Conservation (phyloP, 2,113 vertebrate species). For the chimpanzee (Pan troglodytes) region NHGRI_mPanTro3-v2.1_pri NC_072411.2:63551001-63551500, state of each 20-base stretch:
- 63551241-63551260: slow-evolving; percentile 93
- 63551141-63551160: slow-evolving; percentile 81
- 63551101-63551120: slow-evolving; percentile 65
- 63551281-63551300: slow-evolving; percentile 87
- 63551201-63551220: slow-evolving; percentile 91
- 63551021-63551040: slow-evolving; percentile 50
- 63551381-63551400: slow-evolving; percentile 37
- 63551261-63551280: slow-evolving; percentile 92
- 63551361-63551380: slow-evolving; percentile 80
- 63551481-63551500: slow-evolving; percentile 87
- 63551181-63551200: slow-evolving; percentile 90
- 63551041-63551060: slow-evolving; percentile 75
- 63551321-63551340: slow-evolving; percentile 95
- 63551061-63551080: slow-evolving; percentile 50
- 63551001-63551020: slow-evolving; percentile 33
- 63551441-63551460: slow-evolving; percentile 78
- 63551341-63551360: slow-evolving; percentile 92
- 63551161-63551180: slow-evolving; percentile 93
- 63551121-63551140: slow-evolving; percentile 83
- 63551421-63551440: slow-evolving; percentile 76
- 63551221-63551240: slow-evolving; percentile 91
- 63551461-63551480: slow-evolving; percentile 63
- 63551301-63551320: slow-evolving; percentile 90
- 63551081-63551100: slow-evolving; percentile 60
- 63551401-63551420: slow-evolving; percentile 71